A percentile compares a stretch with the other conserved stretches of the same genome.
Evolutionary conservation across 1,140 invertebrate species (phyloP).

Genomic region (Cotesia vestalis): DNA sequence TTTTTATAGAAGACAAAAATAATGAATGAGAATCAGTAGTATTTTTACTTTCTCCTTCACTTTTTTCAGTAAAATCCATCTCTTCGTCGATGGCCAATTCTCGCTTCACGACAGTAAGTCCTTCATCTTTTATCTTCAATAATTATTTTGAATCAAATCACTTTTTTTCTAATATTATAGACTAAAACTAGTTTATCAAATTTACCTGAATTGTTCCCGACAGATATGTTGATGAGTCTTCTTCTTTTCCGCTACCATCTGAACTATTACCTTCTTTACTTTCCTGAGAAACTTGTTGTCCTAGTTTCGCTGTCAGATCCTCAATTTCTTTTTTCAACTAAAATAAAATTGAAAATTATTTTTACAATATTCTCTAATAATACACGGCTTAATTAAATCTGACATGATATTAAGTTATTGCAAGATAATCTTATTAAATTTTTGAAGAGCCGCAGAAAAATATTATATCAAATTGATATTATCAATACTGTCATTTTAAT

Average conservation of each 20-base stretch:
- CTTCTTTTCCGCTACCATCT: slow-evolving; percentile 71
- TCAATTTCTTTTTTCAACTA: slow-evolving; percentile 77
- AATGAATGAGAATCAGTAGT: slow-evolving; percentile 55
- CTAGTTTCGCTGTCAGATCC: slow-evolving; percentile 71
- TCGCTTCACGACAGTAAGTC: slow-evolving; percentile 60
- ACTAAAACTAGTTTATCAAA: neutral
- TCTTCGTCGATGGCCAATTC: slow-evolving; percentile 64
- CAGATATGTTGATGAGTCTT: slow-evolving; percentile 65
- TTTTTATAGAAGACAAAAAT: slow-evolving; percentile 68
- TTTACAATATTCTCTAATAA: slow-evolving; percentile 16
- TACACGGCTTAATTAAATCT: neutral
- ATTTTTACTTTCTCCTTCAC: slow-evolving; percentile 60
- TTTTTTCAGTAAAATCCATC: slow-evolving; percentile 59
- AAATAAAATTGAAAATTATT: slow-evolving; percentile 31
- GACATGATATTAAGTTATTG: no score
- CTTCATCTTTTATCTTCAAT: slow-evolving; percentile 62
- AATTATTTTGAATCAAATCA: slow-evolving; percentile 6
- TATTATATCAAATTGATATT: no score
- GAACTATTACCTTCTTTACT: slow-evolving; percentile 72
- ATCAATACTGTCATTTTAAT: no score
- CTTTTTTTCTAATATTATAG: neutral
- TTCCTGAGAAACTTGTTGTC: slow-evolving; percentile 68
- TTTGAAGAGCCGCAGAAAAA: no score
- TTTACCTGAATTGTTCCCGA: slow-evolving; percentile 58
- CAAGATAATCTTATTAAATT: no score